These are phyloP conservation scores for Seriola aureovittata DNA, from an alignment of 2,113 vertebrate species.

Conservation along the genomic window DNA sequence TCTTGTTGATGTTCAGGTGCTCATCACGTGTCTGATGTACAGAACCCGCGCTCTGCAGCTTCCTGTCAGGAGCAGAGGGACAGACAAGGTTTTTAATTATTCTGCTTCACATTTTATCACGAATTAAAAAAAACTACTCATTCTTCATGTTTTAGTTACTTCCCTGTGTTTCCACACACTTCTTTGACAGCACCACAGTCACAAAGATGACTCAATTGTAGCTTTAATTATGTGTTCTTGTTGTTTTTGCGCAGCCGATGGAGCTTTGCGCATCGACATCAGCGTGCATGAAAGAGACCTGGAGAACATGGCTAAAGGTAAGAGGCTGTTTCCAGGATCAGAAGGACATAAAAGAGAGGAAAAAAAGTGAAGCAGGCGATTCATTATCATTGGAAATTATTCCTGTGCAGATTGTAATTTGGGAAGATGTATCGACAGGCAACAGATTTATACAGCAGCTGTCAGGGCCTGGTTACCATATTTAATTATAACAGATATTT, in stretches of 20 bases:
- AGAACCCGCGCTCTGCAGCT: conserved; percentile 86
- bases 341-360: not conserved
- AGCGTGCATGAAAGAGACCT: conserved; percentile 91
- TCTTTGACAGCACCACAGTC: rapidly evolving
- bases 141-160: not conserved
- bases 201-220: not conserved
- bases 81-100: conserved; percentile 81
- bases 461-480: not conserved
- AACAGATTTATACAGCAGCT: conserved; percentile 7
- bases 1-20: conserved; percentile 45
- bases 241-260: conserved; percentile 84
- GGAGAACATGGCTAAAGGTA: conserved; percentile 97
- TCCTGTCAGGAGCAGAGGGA: conserved; percentile 90
- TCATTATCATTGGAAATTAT: conserved; percentile 36
- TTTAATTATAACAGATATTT: not conserved
- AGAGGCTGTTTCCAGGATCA: conserved; percentile 51
- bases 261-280: conserved; percentile 88
- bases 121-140: not conserved
- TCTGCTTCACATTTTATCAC: conserved; percentile 36
- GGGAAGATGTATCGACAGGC: not conserved
- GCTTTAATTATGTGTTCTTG: not conserved
- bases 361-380: not conserved
- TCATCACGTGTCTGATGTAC: conserved; percentile 85
- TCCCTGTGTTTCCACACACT: not conserved
- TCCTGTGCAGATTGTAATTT: not conserved